A percentile compares a stretch with the other conserved stretches of the same genome.
phyloP scores from a whole-genome alignment of 2,113 vertebrate species.

The Crotalus tigris region DNA sequence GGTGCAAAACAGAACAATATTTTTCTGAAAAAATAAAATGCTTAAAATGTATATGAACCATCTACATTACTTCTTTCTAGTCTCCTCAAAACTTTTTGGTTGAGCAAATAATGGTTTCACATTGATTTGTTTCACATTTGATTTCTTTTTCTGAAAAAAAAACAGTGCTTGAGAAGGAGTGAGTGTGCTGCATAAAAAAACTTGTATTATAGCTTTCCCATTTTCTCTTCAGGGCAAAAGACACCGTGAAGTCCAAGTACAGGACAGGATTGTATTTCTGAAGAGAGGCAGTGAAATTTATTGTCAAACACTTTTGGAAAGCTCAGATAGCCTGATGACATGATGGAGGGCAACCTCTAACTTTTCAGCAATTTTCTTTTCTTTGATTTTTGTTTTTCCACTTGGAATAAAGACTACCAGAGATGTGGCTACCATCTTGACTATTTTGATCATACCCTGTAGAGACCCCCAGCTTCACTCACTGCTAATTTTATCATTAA shows the following conservation, averaged over 20 bases:
- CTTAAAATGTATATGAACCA: background rate
- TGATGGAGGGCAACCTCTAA: background rate
- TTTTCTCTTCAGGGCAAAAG: background rate
- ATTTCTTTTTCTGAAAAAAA: conserved; percentile 29
- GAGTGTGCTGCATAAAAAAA: conserved; percentile 8
- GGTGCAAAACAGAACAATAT: background rate
- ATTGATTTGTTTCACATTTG: background rate
- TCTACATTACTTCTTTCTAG: background rate
- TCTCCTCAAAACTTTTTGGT: background rate
- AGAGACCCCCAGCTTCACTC: background rate
- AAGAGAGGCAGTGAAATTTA: background rate
- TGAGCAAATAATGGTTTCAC: background rate
- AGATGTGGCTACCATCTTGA: background rate
- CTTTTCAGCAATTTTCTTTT: background rate
- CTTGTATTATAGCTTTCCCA: conserved; percentile 20
- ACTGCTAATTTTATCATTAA: background rate
- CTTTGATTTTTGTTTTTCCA: background rate
- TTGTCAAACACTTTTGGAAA: background rate
- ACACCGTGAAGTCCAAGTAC: background rate
- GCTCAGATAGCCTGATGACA: background rate
- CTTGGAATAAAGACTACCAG: background rate
- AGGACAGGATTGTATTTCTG: background rate
- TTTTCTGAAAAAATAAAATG: rapidly evolving
- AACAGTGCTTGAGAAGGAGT: conserved; percentile 45
- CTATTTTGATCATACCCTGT: background rate